Base-by-base conservation (phyloP, 64 coral and sea anemone genomes). In the Porites lutea region DNA sequence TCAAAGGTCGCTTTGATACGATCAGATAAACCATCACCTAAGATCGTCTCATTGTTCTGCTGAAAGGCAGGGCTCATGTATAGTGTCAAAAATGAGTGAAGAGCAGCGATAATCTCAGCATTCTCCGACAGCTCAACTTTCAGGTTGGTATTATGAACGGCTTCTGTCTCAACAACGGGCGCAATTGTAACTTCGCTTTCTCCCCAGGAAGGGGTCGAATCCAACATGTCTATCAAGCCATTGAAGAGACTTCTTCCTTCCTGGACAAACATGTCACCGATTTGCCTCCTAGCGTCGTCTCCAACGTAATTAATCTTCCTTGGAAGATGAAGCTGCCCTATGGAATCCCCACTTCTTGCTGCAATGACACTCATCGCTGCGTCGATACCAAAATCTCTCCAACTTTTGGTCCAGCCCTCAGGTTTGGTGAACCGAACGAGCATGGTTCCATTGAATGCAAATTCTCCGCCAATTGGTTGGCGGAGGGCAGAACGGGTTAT, bases 391-490 rank as follows among this genome's bases (percentile, higher is more conserved):
- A 82, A 82, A 23, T 82, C 79, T 82, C 79, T 82, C 79, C 79
- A 82, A 9, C 79, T 23, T 59, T 16, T 57, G 11, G 15, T 22
- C 79, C 79, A 82, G n/a, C 37, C 62, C 12, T 82, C 27, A 21
- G 54, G 44, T 3, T 82, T 49, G 2, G 79, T 82, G 19, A 82
- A 62, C 7, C 79, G 79, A 16, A 19, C 79, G 2, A 82, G 79
- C 37, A 45, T 82, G 8, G 55, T 54, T 55, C 82, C 59, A 61
- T 93, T 87, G 37, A 93, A 93, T 52, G 91, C 82, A 50, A 87
- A 93, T 13, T 87, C 85, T 14, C 91, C 91, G 50, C 82, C 85
- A 75, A 93, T 93, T 72, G 82, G 85, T 61, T 93, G 91, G 12
- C 82, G 61, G 1, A 93, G 71, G 19, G 60, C 82, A 78, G 77